phyloP scores from a whole-genome alignment of 2,888 invertebrate genomes.

The Archaeoteleia sp. region DNA sequence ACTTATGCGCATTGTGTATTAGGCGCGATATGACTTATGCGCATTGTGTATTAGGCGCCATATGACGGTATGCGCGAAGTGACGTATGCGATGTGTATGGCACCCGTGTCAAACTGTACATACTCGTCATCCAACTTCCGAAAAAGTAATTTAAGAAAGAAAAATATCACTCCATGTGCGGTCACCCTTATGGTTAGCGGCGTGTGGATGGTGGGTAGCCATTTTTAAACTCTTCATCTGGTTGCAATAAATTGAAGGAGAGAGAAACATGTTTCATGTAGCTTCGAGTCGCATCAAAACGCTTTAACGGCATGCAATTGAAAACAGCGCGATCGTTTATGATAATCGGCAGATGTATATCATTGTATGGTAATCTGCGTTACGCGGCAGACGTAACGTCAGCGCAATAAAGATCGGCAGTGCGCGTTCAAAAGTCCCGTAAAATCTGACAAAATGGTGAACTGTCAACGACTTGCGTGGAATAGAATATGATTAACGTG shows the following conservation, averaged over 20 bases:
- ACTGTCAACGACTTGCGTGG: constrained; percentile 65
- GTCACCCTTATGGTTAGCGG: background rate
- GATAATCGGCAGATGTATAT: background rate
- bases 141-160: no score
- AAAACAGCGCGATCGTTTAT: constrained; percentile 51
- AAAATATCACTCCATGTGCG: no score
- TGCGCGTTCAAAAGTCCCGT: constrained; percentile 36
- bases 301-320: constrained; percentile 55
- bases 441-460: constrained; percentile 63
- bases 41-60: no score
- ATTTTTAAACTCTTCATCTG: constrained; percentile 71
- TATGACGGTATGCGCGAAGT: no score
- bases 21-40: no score
- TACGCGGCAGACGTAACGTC: background rate
- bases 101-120: no score
- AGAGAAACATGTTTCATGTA: constrained; percentile 26
- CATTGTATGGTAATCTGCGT: background rate
- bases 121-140: no score
- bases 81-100: no score
- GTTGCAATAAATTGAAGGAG: constrained; percentile 57
- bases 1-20: no score
- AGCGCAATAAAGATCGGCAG: constrained; percentile 18
- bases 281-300: constrained; percentile 54
- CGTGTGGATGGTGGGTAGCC: constrained; percentile 59
- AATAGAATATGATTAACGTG: constrained; percentile 59